A percentile compares a stretch with the other conserved stretches of the same genome.
Conservation (phyloP, 2,797 vertebrate species). For the Myioborus miniatus region DNA sequence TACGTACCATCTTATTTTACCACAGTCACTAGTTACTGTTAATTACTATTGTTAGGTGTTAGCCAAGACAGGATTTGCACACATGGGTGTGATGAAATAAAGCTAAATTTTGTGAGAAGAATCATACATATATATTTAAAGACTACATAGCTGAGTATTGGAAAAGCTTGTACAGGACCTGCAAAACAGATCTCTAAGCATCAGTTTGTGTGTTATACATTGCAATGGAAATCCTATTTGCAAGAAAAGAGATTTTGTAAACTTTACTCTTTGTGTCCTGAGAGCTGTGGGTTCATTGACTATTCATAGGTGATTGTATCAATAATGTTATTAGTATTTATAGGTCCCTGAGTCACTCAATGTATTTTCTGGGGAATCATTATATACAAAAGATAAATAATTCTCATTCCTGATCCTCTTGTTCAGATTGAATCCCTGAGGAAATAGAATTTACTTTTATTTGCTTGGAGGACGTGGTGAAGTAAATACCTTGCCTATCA, state of each 20-base stretch:
- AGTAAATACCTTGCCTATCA: background rate
- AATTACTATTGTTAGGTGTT: background rate
- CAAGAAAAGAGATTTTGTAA: background rate
- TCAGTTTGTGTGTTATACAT: background rate
- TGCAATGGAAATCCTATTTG: background rate
- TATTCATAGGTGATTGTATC: constrained; percentile 32
- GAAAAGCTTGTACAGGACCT: background rate
- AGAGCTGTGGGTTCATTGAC: background rate
- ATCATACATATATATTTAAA: background rate
- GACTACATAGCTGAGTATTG: background rate
- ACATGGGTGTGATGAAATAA: background rate
- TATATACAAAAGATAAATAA: background rate
- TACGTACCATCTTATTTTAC: background rate
- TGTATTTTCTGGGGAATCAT: background rate
- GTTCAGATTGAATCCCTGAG: background rate
- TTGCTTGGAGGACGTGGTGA: background rate
- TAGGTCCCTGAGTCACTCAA: background rate
- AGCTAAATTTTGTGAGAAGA: background rate
- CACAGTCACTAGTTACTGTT: background rate
- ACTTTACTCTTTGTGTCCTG: background rate
- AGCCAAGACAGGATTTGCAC: background rate
- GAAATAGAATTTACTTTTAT: background rate
- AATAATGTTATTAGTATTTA: background rate
- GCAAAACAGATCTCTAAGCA: background rate
- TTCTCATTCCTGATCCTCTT: background rate